Evolutionary conservation across 2,888 invertebrate genomes (phyloP).

Genomic region (Nomada fucata): DNA sequence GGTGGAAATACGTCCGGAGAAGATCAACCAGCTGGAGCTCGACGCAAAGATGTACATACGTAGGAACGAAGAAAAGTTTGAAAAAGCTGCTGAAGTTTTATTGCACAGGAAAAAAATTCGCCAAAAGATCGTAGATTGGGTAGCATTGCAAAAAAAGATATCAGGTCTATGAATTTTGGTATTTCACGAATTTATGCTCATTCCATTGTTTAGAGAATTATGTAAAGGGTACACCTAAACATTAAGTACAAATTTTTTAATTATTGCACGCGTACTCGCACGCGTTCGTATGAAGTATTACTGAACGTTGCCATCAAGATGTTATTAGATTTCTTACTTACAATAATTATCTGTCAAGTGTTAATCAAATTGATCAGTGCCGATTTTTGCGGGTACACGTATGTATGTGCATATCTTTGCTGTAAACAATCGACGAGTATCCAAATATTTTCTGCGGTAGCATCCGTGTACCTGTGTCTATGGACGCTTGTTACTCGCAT

Average conservation of each 20-base stretch:
- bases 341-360: too few species aligned
- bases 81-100: constrained; percentile 86
- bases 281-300: not conserved
- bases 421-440: too few species aligned
- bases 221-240: constrained; percentile 3
- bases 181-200: constrained; percentile 24
- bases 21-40: constrained; percentile 88
- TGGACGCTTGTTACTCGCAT: too few species aligned
- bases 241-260: constrained; percentile 14
- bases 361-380: too few species aligned
- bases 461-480: too few species aligned
- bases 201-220: constrained; percentile 33
- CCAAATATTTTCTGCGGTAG: too few species aligned
- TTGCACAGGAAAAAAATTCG: constrained; percentile 80
- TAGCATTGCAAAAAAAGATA: constrained; percentile 82
- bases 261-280: too few species aligned
- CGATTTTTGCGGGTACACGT: too few species aligned
- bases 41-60: constrained; percentile 93
- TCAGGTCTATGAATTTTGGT: constrained; percentile 71
- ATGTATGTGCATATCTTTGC: too few species aligned
- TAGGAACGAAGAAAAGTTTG: constrained; percentile 92
- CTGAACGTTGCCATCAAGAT: not conserved
- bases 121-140: constrained; percentile 85
- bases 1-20: constrained; percentile 91
- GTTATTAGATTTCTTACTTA: too few species aligned